These are phyloP conservation scores for Spheniscus mendiculus DNA, from an alignment of 2,113 vertebrate species.

Conservation along the genomic window DNA sequence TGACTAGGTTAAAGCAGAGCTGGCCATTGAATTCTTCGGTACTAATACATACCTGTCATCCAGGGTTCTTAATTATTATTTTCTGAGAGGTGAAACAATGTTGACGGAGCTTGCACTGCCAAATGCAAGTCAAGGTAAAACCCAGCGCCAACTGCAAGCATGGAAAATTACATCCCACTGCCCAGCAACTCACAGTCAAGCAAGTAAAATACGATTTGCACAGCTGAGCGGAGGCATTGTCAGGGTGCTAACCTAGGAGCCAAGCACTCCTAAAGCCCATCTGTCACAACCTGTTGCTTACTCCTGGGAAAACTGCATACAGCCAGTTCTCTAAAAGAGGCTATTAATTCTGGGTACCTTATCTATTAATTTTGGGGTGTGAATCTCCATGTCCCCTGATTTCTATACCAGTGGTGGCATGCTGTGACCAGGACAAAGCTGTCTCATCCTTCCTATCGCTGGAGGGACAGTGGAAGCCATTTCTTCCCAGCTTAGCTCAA, in stretches of 20 bases:
- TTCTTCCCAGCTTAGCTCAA: neutral
- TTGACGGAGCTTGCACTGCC: neutral
- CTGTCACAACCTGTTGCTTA: neutral
- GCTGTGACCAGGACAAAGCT: neutral
- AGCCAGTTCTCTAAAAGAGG: neutral
- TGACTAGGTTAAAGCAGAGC: neutral
- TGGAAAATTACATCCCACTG: slow-evolving; percentile 55
- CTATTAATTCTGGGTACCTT: neutral
- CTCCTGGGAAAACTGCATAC: neutral
- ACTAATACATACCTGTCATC: neutral
- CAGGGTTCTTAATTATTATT: slow-evolving; percentile 7
- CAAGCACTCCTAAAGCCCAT: slow-evolving; percentile 4
- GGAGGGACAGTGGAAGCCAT: neutral
- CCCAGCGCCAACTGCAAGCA: neutral
- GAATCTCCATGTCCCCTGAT: neutral
- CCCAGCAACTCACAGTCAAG: slow-evolving; percentile 42
- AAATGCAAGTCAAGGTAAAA: slow-evolving; percentile 23
- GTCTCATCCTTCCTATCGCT: neutral
- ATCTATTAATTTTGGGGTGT: neutral
- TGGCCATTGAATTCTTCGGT: neutral
- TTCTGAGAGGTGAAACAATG: neutral
- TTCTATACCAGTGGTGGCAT: neutral
- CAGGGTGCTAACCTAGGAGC: neutral
- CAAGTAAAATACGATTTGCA: slow-evolving; percentile 57
- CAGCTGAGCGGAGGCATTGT: slow-evolving; percentile 46